Percentiles rank a stretch among this genome's conserved stretches.
phyloP scores from a whole-genome alignment of 2,888 invertebrate genomes.

The Nasonovia ribisnigri region DNA sequence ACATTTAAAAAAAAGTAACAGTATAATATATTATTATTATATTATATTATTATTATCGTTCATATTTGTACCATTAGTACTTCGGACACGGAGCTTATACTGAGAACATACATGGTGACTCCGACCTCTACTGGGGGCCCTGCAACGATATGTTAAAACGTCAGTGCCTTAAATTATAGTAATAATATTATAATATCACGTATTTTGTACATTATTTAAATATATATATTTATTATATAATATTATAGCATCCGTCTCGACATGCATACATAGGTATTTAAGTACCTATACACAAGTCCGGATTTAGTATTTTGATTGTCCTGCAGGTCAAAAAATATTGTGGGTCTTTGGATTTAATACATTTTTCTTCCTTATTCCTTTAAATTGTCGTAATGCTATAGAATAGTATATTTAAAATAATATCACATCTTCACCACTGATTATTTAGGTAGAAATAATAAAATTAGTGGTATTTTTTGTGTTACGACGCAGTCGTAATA shows the following conservation, averaged over 20 bases:
- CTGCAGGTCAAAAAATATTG: no score
- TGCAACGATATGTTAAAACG: slow-evolving; percentile 69
- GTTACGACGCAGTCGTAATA: no score
- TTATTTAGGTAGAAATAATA: no score
- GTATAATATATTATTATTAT: slow-evolving; percentile 38
- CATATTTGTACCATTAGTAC: slow-evolving; percentile 73
- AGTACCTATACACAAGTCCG: no score
- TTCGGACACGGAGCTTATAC: slow-evolving; percentile 76
- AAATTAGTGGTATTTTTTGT: no score
- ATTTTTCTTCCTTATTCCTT: no score
- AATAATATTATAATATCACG: neutral
- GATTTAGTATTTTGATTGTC: no score
- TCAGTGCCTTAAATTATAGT: slow-evolving; percentile 34
- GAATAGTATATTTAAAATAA: no score
- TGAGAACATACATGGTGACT: slow-evolving; percentile 75
- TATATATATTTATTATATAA: neutral
- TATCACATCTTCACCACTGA: no score
- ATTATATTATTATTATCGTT: slow-evolving; percentile 25
- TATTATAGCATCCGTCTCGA: neutral
- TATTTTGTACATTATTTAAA: neutral
- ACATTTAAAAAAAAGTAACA: slow-evolving; percentile 38
- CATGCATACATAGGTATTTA: neutral
- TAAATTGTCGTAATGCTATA: no score
- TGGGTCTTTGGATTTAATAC: no score
- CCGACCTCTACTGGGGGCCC: slow-evolving; percentile 75